Evolutionary conservation across 2,797 vertebrate species (phyloP).

Genomic region (Pangasius macronema): DNA sequence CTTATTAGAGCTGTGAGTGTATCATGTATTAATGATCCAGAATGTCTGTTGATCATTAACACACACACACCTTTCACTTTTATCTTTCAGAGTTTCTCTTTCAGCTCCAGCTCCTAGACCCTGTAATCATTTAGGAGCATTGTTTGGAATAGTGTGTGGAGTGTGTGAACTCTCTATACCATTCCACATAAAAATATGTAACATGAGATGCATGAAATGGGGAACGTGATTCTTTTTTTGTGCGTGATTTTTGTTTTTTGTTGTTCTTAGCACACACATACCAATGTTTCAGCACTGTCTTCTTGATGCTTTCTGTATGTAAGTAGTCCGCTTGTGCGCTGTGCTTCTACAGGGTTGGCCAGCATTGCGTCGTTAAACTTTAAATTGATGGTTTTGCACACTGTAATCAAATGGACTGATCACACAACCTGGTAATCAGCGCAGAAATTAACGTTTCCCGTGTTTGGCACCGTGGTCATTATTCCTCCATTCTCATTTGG

Average conservation of each 20-base stretch:
- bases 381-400: constrained; percentile 5
- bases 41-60: constrained; percentile 22
- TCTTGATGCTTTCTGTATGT: not conserved
- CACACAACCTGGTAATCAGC: constrained; percentile 29
- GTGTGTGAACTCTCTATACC: not conserved
- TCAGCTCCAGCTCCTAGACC: constrained; percentile 1
- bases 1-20: constrained; percentile 14
- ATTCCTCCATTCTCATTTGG: not conserved
- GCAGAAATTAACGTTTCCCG: not conserved
- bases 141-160: not conserved
- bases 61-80: constrained; percentile 9
- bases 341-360: not conserved
- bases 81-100: constrained; percentile 25
- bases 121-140: not conserved
- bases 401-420: constrained; percentile 24
- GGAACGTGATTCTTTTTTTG: not conserved
- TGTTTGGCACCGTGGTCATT: constrained; percentile 7
- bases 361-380: constrained; percentile 1
- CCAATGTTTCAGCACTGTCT: not conserved
- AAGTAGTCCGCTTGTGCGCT: no score
- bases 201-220: not conserved
- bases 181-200: not conserved
- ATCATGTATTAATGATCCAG: constrained; percentile 33
- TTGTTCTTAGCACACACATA: not conserved
- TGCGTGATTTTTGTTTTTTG: no score